Percentiles rank a stretch among this genome's conserved stretches.
These are phyloP conservation scores for Danio tinwini DNA, from an alignment of 2,797 vertebrate species.

Conservation along the genomic window DNA sequence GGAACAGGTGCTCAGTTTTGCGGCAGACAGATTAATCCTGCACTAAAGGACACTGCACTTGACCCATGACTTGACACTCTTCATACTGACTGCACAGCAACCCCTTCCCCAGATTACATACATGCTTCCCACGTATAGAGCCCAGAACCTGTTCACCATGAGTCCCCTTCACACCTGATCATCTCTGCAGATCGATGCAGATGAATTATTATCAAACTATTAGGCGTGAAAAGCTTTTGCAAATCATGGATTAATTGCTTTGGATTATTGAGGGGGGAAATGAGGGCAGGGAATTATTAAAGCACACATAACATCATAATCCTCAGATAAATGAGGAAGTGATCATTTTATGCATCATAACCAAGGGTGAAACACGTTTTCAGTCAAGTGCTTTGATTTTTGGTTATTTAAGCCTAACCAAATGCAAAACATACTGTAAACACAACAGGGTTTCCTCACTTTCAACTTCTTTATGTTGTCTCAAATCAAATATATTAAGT, in stretches of 20 bases:
- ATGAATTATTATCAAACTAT: not conserved
- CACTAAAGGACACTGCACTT: conserved; percentile 10
- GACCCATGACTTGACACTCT: conserved; percentile 26
- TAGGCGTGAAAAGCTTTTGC: conserved; percentile 12
- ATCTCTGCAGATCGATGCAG: not conserved
- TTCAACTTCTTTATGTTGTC: too few species aligned
- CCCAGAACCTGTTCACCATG: conserved; percentile 11
- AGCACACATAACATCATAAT: conserved; percentile 14
- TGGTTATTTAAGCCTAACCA: conserved; percentile 52
- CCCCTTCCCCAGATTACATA: not conserved
- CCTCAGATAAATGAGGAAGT: not conserved
- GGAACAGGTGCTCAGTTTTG: conserved; percentile 32
- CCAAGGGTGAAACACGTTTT: not conserved
- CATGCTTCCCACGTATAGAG: not conserved
- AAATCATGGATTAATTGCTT: conserved; percentile 39
- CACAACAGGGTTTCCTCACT: too few species aligned
- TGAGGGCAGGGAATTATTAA: conserved; percentile 30
- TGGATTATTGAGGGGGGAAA: conserved; percentile 46
- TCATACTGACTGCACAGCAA: not conserved
- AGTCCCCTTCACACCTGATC: conserved; percentile 24
- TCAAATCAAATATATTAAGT: too few species aligned
- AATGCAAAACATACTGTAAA: too few species aligned
- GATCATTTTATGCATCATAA: not conserved
- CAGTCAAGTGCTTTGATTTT: conserved; percentile 15
- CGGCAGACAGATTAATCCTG: conserved; percentile 10